Evolutionary conservation across 2,888 invertebrate genomes (phyloP).

Genomic region (Seira sanloemensis): DNA sequence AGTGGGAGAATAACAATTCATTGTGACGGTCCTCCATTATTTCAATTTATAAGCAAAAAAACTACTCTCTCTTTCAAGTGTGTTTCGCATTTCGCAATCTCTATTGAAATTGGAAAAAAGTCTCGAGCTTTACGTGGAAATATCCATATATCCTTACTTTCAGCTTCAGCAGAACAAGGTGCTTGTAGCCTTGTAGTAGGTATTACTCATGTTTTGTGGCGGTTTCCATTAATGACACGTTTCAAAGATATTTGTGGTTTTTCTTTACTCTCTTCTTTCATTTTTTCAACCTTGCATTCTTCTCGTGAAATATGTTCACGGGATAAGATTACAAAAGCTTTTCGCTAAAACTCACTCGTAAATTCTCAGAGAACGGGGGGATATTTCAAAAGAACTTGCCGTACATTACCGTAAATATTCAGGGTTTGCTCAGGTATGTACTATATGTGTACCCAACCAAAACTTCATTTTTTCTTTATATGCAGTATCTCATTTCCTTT

Average conservation of each 20-base stretch:
- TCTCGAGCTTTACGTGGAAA: too few relatives aligned
- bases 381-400: neutral
- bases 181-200: too few relatives aligned
- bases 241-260: slow-evolving; percentile 64
- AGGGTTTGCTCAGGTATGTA: neutral
- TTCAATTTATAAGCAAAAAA: neutral
- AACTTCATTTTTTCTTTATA: neutral
- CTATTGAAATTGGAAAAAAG: too few relatives aligned
- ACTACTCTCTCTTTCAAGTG: too few relatives aligned
- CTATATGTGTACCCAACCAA: neutral
- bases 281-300: slow-evolving; percentile 19
- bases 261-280: slow-evolving; percentile 29
- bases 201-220: slow-evolving; percentile 8
- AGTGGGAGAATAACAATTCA: neutral
- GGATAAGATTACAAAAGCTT: neutral
- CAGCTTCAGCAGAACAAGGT: too few relatives aligned
- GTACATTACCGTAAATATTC: neutral
- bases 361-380: neutral
- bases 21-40: neutral
- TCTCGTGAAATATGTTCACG: slow-evolving; percentile 8
- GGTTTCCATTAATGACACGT: slow-evolving; percentile 67
- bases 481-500: slow-evolving; percentile 32
- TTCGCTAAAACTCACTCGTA: neutral
- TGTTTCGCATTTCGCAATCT: too few relatives aligned
- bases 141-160: too few relatives aligned